Evolutionary conservation across 2,113 vertebrate species (phyloP), one percentile per base, ranked within the genome.

Genomic region (Notarius lentiginosus): DNA sequence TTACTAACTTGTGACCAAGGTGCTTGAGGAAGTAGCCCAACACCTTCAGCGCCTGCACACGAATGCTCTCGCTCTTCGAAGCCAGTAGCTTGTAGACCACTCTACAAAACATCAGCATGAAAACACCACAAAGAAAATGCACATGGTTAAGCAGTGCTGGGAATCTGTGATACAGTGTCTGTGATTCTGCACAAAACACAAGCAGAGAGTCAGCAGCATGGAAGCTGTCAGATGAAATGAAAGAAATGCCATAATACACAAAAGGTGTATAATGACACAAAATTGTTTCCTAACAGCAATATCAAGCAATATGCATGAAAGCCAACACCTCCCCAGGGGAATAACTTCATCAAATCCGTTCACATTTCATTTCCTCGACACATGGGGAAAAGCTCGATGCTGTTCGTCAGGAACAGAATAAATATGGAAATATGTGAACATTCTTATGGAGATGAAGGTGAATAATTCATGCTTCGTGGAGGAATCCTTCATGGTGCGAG

Each of bases 11-110:
- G 94, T 99, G 98, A 88, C 98, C 98, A 91, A 99, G 93, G 91
- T 99, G 97, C 92, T 99, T 99, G 88, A 99, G 96, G 94, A 99
- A 99, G 93, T 98, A 99, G 79, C 97, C 98, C 80, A 99, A 95
- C 77, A 98, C 97, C 93, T 99, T 99, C 92, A 99, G 95, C 83
- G 98, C 97, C 92, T 99, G 98, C 72, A 99, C 97, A 89, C 97
- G 96, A 93, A 99, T 98, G 91, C 96, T 97, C 92, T 99, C 98
- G 92, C 97, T 98, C 95, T 98, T 98, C 55, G 97, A 99, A 81
- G 97, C 96, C 95, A 99, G 73, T 85, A 99, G 95, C 91, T 99
- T 99, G 95, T 98, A 99, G 93, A 99, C 97, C 51, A 98, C 98
- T 91, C 98, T 99, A 93, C 87, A 61, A 20, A 0, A n/a, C 60